Evolutionary conservation across 2,888 invertebrate species (phyloP), one percentile per base, ranked within the genome.

Genomic region (Acronicta leporina): DNA sequence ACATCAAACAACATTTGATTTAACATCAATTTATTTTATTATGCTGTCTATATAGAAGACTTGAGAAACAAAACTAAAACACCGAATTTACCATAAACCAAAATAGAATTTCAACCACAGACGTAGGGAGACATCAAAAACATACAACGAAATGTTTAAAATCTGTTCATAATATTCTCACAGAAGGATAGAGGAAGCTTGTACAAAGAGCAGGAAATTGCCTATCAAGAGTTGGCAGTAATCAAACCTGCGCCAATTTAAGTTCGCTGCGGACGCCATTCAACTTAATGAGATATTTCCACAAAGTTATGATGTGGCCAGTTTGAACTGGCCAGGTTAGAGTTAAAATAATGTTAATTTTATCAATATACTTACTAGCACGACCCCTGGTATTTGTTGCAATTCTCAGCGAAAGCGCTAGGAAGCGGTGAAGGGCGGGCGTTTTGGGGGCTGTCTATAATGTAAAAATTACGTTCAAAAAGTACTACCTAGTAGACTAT

Each of bases 181-280:
- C 76, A 79, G 81, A 84, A 81, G 68, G 78, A 75, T 65, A 84
- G 88, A 88, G 90, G 91, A 90, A 87, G 81, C 77, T n/a, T 75
- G 82, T 80, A 92, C 93, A 94, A 93, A 94, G 92, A 81, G 77
- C 80, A 87, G 93, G 93, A 94, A 94, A 92, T 93, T 93, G 92
- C 91, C 91, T 93, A 94, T 92, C 91, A 88, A 73, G 78, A 84
- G 82, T 85, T 85, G 85, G 85, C 84, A 89, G 90, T 89, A 90
- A 91, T 84, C 84, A 84, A 83, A 84, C 81, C 81, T 78, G 80
- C 78, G 72, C 82, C 91, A 92, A 92, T 92, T 88, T 92, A 92
- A 92, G 92, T 93, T 92, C 79, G 70, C 82, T 68, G 79, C 81
- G 88, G 87, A 86, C 87, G 85, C 77, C 86, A 81, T 78, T 80